Evolutionary conservation across 64 coral and sea anemone genomes (phyloP), one percentile per base, ranked within the genome.

Genomic region (Acropora tenuis): DNA sequence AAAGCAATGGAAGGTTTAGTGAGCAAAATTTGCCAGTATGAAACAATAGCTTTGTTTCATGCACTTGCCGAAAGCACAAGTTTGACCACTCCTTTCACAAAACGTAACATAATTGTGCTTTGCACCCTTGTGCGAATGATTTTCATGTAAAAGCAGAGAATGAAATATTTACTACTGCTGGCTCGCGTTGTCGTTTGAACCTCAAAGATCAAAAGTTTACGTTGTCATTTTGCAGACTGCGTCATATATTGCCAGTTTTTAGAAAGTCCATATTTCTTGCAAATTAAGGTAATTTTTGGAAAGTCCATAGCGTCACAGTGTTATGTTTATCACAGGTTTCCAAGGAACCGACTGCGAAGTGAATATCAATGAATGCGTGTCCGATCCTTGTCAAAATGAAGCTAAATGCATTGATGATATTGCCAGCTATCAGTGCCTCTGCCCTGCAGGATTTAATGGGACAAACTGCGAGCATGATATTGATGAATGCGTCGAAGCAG

Each of bases 401-500:
- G 89, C 48, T 15, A 58, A 16, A 58, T 91, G 89, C 57, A 43
- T 76, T 59, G 89, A 91, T 41, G 80, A 50, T 7, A 12, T 91
- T 53, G 67, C 55, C 50, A 84, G 50, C 1, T 84, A 91, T 43
- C 71, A 53, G 0, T 91, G 89, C 41, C 9, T 83, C 30, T 91
- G 89, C 74, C 45, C 53, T 50, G 17, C 52, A 73, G 88, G 88
- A 18, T 94, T 78, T 69, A 88, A 84, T 41, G 93, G 93, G 41
- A 75, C 83, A 43, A 94, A 90, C 75, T 94, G 93, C 78, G 80
- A 90, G 53, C 83, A 65, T 8, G 69, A 91, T 20, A 77, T 91
- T 74, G 69, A 91, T 53, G 89, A 91, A 76, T 91, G 89, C 47
- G 52, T 58, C 0, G n/a, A 13, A 3, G 42, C 72, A 75, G 50